phyloP scores from a whole-genome alignment of 30 jellyfish, hydroid and myxozoan species.

The Cassiopea andromeda region DNA sequence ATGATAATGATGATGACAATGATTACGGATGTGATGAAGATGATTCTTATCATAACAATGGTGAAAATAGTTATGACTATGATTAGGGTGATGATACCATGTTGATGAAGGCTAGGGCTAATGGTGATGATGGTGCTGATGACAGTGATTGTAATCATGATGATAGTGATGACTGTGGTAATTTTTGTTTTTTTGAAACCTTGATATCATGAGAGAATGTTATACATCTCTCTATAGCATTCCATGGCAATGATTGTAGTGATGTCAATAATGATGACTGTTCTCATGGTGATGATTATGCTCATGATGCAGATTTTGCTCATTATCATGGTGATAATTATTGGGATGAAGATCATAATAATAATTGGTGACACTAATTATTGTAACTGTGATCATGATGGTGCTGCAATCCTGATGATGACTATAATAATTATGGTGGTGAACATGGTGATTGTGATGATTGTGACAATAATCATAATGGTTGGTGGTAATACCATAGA shows the following conservation, averaged over 20 bases:
- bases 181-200: no score
- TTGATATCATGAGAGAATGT: no score
- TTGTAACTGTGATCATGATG: neutral
- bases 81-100: neutral
- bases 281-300: neutral
- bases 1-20: conserved; percentile 9
- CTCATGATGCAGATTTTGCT: no score
- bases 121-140: no score
- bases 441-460: neutral
- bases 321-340: neutral
- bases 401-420: neutral
- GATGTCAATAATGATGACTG: neutral
- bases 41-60: neutral
- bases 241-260: neutral
- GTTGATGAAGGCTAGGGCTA: neutral
- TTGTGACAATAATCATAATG: no score
- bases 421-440: neutral
- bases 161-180: no score
- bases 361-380: no score
- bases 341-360: no score
- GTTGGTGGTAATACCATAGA: no score
- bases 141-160: no score
- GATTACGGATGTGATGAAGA: neutral
- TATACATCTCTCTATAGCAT: no score
- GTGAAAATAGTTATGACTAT: neutral